Percentiles rank a stretch among this genome's conserved stretches.
These are phyloP conservation scores for Drosophila bocqueti DNA, from an alignment of 1,140 invertebrate genomes.

Conservation along the genomic window DNA sequence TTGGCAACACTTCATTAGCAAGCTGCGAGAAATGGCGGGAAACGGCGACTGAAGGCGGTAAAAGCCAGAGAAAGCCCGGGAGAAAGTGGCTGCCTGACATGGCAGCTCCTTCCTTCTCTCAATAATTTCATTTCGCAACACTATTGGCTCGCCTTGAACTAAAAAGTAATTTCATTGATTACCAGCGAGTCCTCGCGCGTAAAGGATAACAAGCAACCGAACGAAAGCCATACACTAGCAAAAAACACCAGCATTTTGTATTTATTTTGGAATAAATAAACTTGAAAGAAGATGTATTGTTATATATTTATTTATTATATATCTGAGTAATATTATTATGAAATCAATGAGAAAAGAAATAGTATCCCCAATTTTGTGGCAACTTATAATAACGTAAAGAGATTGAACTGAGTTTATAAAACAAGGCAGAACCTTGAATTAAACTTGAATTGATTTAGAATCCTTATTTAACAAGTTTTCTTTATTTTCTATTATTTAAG, in stretches of 20 bases:
- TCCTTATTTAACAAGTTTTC: background rate
- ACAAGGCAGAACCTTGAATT: too few relatives aligned
- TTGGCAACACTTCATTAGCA: slow-evolving; percentile 81
- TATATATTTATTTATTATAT: too few relatives aligned
- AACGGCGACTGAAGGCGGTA: background rate
- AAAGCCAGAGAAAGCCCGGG: slow-evolving; percentile 8
- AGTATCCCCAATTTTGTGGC: too few relatives aligned
- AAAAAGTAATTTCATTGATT: slow-evolving; percentile 83
- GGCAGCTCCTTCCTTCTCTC: slow-evolving; percentile 33
- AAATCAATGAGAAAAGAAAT: too few relatives aligned
- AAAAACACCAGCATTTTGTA: too few relatives aligned
- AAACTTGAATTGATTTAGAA: too few relatives aligned
- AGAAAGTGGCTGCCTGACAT: slow-evolving; percentile 11
- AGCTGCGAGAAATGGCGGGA: slow-evolving; percentile 45
- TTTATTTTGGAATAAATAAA: background rate
- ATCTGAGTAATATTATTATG: too few relatives aligned
- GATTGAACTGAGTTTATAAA: too few relatives aligned
- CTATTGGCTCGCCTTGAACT: slow-evolving; percentile 72
- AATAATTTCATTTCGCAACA: slow-evolving; percentile 81
- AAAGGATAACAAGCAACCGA: slow-evolving; percentile 66
- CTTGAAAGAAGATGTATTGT: too few relatives aligned
- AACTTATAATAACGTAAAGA: too few relatives aligned
- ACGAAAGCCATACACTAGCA: slow-evolving; percentile 8
- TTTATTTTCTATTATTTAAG: background rate
- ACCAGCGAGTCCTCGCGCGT: slow-evolving; percentile 51